A percentile compares a stretch with the other conserved stretches of the same genome.
phyloP scores from a whole-genome alignment of 2,888 invertebrate genomes.

The Drosophila longiperda region DNA sequence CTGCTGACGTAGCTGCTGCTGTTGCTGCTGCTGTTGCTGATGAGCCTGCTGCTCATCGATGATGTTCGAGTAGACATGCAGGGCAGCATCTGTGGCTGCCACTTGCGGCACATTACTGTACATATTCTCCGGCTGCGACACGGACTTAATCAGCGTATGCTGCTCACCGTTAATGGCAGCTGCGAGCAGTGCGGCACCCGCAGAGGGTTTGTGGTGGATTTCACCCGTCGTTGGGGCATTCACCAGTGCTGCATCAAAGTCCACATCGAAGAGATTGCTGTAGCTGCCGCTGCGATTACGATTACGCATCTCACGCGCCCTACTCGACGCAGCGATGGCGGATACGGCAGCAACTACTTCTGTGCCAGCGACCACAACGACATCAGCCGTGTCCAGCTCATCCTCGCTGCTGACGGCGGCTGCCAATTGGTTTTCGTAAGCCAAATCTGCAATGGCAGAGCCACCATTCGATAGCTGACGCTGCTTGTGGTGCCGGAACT shows the following conservation, averaged over 20 bases:
- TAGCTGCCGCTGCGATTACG: slow-evolving; percentile 83
- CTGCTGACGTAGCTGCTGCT: slow-evolving; percentile 61
- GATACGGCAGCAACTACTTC: slow-evolving; percentile 84
- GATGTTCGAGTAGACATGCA: slow-evolving; percentile 85
- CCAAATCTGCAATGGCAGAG: slow-evolving; percentile 43
- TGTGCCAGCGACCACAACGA: slow-evolving; percentile 81
- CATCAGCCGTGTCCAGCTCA: slow-evolving; percentile 75
- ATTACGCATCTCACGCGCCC: slow-evolving; percentile 82
- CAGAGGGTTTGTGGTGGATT: slow-evolving; percentile 51
- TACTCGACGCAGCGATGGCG: slow-evolving; percentile 82
- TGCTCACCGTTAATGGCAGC: slow-evolving; percentile 72
- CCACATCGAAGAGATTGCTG: slow-evolving; percentile 84
- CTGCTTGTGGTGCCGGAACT: slow-evolving; percentile 82
- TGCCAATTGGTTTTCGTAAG: slow-evolving; percentile 70
- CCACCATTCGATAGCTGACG: slow-evolving; percentile 62
- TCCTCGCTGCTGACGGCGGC: slow-evolving; percentile 68
- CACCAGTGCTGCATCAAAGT: slow-evolving; percentile 73
- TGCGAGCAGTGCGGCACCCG: slow-evolving; percentile 69
- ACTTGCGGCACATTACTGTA: slow-evolving; percentile 84
- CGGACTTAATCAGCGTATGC: slow-evolving; percentile 69
- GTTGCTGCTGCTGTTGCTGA: slow-evolving; percentile 59
- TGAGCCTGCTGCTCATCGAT: slow-evolving; percentile 82
- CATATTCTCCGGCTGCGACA: slow-evolving; percentile 84
- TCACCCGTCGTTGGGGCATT: slow-evolving; percentile 29
- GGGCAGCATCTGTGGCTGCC: slow-evolving; percentile 71